These are phyloP conservation scores for Carcharodon carcharias DNA, from an alignment of 2,797 vertebrate species.

Conservation along the genomic window DNA sequence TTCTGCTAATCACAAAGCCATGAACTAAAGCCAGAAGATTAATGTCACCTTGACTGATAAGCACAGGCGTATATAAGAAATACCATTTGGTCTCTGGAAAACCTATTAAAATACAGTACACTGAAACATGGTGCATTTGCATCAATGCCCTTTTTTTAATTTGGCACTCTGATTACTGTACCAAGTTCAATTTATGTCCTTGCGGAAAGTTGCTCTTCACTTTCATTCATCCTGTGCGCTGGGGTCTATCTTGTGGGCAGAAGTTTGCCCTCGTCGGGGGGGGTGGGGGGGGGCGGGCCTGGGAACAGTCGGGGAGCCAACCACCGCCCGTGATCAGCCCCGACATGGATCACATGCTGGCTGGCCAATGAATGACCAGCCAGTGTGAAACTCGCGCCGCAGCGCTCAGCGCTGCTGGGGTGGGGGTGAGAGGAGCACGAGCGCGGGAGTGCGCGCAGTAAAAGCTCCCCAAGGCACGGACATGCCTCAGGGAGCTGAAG, in stretches of 20 bases:
- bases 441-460: too few relatives aligned
- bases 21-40: constrained; percentile 12
- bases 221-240: background rate
- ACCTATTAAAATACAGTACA: background rate
- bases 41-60: constrained; percentile 23
- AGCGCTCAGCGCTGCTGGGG: too few relatives aligned
- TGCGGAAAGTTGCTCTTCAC: background rate
- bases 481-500: too few relatives aligned
- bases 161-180: background rate
- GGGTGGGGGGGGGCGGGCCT: too few relatives aligned
- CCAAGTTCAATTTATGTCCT: background rate
- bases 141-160: background rate
- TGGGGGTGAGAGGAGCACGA: too few relatives aligned
- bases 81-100: background rate
- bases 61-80: background rate
- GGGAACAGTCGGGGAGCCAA: too few relatives aligned
- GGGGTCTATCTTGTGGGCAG: background rate
- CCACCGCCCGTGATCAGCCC: too few relatives aligned
- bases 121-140: background rate
- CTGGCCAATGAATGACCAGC: too few relatives aligned
- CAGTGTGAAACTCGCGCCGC: too few relatives aligned
- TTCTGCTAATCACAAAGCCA: constrained; percentile 18
- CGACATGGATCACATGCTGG: too few relatives aligned
- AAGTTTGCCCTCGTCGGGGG: too few relatives aligned
- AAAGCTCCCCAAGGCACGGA: too few relatives aligned